phyloP scores from a whole-genome alignment of 2,888 invertebrate species.

The Calliopum simillimum region DNA sequence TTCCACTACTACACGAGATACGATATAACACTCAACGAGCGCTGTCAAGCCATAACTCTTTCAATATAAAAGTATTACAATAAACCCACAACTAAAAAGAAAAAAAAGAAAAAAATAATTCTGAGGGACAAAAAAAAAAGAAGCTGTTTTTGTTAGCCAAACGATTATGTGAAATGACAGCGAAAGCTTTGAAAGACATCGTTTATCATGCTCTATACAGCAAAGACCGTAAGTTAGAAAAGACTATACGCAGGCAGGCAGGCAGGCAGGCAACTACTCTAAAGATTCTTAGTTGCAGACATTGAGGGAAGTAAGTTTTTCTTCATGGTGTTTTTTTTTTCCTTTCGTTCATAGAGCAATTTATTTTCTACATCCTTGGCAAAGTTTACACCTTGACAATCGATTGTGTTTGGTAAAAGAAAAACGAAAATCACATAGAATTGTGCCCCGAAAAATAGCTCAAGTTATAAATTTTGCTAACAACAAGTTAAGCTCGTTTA shows the following conservation, averaged over 20 bases:
- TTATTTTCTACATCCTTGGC: neutral
- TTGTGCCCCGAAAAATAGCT: slow-evolving; percentile 9
- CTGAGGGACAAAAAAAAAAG: neutral
- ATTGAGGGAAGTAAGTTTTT: neutral
- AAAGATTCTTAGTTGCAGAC: neutral
- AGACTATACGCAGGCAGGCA: neutral
- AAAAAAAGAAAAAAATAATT: no score
- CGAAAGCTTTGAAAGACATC: slow-evolving; percentile 32
- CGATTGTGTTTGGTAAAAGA: slow-evolving; percentile 12
- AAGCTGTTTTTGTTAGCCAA: slow-evolving; percentile 27
- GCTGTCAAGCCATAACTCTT: slow-evolving; percentile 35
- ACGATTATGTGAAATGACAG: slow-evolving; percentile 34
- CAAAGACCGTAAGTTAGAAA: slow-evolving; percentile 11
- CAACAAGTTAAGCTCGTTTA: slow-evolving; percentile 25
- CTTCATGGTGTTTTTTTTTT: no score
- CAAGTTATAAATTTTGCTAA: slow-evolving; percentile 26
- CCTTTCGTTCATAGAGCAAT: neutral
- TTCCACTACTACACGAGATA: neutral
- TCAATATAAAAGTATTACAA: no score
- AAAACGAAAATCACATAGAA: neutral
- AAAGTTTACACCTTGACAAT: slow-evolving; percentile 14
- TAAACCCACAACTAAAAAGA: no score
- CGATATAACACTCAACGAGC: slow-evolving; percentile 15
- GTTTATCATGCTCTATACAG: slow-evolving; percentile 30
- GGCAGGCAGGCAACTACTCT: neutral